These are phyloP conservation scores for Drosophila villosipedis DNA, from an alignment of 2,888 invertebrate genomes.

Conservation along the genomic window DNA sequence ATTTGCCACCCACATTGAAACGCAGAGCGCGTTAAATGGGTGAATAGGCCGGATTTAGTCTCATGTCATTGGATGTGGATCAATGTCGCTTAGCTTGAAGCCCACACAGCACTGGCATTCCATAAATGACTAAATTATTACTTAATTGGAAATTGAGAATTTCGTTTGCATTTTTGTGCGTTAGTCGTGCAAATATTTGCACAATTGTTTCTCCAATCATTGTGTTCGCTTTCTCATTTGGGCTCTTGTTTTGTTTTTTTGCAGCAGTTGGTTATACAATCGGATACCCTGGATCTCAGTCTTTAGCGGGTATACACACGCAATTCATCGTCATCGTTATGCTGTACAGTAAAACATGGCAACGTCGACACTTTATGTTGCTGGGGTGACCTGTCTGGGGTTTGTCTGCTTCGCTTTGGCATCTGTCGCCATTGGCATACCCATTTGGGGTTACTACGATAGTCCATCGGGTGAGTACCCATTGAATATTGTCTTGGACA, in stretches of 20 bases:
- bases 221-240: constrained; percentile 2
- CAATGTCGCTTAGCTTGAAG: constrained; percentile 10
- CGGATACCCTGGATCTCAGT: constrained; percentile 60
- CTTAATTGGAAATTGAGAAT: constrained; percentile 24
- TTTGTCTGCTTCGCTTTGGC: constrained; percentile 93
- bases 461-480: constrained; percentile 86
- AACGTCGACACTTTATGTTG: constrained; percentile 85
- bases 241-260: not conserved
- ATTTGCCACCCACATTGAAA: constrained; percentile 12
- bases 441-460: constrained; percentile 94
- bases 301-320: constrained; percentile 37
- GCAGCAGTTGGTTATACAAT: constrained; percentile 14
- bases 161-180: constrained; percentile 30
- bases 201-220: constrained; percentile 27
- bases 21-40: constrained; percentile 15
- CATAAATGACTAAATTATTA: constrained; percentile 22
- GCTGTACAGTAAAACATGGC: constrained; percentile 84
- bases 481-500: constrained; percentile 22
- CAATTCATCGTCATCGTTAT: constrained; percentile 68
- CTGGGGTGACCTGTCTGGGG: constrained; percentile 86
- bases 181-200: constrained; percentile 18
- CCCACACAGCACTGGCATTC: constrained; percentile 24
- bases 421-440: constrained; percentile 92
- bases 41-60: constrained; percentile 22
- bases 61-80: constrained; percentile 25